phyloP scores from a whole-genome alignment of 2,797 vertebrate genomes.

The Eulemur coronatus region DNA sequence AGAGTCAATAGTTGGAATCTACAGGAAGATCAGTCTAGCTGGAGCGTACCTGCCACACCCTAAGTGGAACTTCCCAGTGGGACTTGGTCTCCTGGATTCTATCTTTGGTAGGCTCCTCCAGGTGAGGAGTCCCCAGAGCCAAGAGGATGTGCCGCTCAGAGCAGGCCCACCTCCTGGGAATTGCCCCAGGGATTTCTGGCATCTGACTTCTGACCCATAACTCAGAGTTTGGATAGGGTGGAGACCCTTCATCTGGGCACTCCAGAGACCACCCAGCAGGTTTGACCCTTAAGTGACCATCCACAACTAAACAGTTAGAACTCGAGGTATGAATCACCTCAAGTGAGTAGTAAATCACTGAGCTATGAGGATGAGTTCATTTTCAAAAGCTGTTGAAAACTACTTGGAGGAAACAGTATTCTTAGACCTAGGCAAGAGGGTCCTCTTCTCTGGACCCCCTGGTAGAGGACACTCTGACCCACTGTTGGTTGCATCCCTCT shows the following conservation, averaged over 20 bases:
- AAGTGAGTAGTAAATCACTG: neutral
- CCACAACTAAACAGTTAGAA: neutral
- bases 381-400: neutral
- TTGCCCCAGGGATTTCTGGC: neutral
- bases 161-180: neutral
- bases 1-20: neutral
- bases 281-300: neutral
- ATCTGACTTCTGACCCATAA: neutral
- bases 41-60: neutral
- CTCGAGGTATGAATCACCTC: neutral
- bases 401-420: no score
- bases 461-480: no score
- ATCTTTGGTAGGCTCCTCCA: neutral
- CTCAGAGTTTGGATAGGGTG: neutral
- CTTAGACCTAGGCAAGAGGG: no score
- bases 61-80: neutral
- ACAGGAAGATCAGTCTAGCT: neutral
- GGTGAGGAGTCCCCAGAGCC: neutral
- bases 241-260: neutral
- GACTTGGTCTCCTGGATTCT: neutral
- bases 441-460: no score
- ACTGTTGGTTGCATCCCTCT: no score
- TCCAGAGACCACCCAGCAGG: neutral
- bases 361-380: neutral
- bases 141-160: neutral